Evolutionary conservation across 1,140 invertebrate genomes (phyloP).

Genomic region (Amyelois transitella): DNA sequence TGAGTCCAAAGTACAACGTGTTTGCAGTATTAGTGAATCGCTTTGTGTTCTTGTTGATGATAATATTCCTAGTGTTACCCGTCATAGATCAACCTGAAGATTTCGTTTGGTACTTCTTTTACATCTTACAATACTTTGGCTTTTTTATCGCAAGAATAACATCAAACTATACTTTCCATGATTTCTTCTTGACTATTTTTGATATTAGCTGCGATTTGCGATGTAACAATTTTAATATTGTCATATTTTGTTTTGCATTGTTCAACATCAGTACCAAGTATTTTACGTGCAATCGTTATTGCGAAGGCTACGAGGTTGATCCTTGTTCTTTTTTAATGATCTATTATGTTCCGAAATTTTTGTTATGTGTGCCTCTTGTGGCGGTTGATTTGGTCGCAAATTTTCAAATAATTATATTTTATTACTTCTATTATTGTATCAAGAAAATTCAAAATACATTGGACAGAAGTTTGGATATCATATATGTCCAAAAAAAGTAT

Average conservation of each 20-base stretch:
- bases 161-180: neutral
- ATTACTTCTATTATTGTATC: neutral
- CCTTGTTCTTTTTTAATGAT: neutral
- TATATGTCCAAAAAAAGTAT: neutral
- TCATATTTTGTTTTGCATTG: neutral
- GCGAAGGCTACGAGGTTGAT: neutral
- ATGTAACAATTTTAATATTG: neutral
- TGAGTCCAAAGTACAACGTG: neutral
- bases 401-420: neutral
- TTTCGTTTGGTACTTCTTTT: neutral
- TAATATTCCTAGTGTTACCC: neutral
- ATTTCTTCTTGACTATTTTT: neutral
- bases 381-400: neutral
- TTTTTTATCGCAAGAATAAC: neutral
- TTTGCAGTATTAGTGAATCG: neutral
- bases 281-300: neutral
- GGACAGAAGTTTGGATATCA: neutral
- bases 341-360: neutral
- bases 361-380: neutral
- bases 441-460: neutral
- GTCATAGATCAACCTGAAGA: neutral
- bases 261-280: neutral
- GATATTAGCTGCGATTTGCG: neutral
- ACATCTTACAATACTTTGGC: neutral
- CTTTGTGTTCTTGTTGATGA: neutral